Base-by-base conservation (phyloP, 2,888 invertebrate genomes). In the Galeruca laticollis region DNA sequence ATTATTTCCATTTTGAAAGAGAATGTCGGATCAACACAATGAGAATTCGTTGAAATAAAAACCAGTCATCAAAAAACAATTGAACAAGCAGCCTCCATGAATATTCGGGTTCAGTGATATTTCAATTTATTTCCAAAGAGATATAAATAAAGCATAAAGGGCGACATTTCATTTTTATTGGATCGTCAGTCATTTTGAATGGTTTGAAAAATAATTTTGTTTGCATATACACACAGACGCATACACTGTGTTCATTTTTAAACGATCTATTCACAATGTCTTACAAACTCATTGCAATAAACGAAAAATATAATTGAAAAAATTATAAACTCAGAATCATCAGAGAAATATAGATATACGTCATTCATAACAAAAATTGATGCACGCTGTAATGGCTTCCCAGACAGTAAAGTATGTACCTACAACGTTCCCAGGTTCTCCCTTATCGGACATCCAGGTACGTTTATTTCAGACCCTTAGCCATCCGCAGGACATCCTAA, bases 71-170 rank as follows among this genome's bases (percentile, higher is more conserved):
- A 63, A 63, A 63, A 63, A 63, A 63, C 63, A 63, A 63, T 63
- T 40, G 63, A 40, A 40, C 40, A n/a, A 43, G 56, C 40, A 63
- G 63, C 62, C 40, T 63, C 64, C 64, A 65, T 54, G 64, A 68
- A 69, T 69, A 59, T 69, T 69, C 68, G 47, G 47, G 69, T 61
- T 37, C 66, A 59, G 60, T 66, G 35, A 62, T 49, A 56, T 61
- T 71, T 66, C 66, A 71, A 71, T 71, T 71, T 69, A 65, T 66
- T 69, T 65, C 66, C 52, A 59, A 62, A 71, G 65, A 65, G 71
- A 68, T 62, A 69, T 66, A 65, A 69, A 71, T 59, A 62, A 62
- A 52, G 59, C 33, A 62, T 65, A 68, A 61, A 68, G 61, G 54
- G 62, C 60, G 60, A 57, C 60, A 68, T 68, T 68, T 64, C 65